phyloP scores from a whole-genome alignment of 2,888 invertebrate species.

The Drosophila cognata region DNA sequence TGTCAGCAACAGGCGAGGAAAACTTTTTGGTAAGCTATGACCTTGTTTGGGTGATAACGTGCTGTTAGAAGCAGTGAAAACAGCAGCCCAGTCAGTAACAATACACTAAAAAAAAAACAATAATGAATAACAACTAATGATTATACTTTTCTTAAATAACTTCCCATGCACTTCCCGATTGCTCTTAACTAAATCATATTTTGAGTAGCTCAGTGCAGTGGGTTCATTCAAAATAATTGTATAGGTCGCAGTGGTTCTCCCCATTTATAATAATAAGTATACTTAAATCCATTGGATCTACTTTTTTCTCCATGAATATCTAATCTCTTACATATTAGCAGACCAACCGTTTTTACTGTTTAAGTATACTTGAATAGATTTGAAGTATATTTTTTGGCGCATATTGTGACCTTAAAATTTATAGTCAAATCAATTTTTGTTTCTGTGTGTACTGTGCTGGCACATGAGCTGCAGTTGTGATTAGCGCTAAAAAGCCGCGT shows the following conservation, averaged over 20 bases:
- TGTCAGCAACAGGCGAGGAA: slow-evolving; percentile 52
- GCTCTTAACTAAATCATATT: background rate
- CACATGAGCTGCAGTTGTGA: slow-evolving; percentile 64
- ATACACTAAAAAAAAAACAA: background rate
- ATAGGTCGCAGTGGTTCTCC: no score
- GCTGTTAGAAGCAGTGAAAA: background rate
- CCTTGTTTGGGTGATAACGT: slow-evolving; percentile 57
- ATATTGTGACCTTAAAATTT: background rate
- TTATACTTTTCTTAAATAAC: background rate
- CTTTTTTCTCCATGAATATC: background rate
- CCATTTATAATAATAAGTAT: background rate
- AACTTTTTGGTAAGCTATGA: slow-evolving; percentile 57
- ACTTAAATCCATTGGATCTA: background rate
- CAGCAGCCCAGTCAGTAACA: background rate
- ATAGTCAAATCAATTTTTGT: background rate
- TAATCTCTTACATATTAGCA: background rate
- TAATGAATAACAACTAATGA: background rate
- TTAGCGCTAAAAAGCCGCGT: slow-evolving; percentile 60
- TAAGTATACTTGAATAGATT: background rate
- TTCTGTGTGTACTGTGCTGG: slow-evolving; percentile 3
- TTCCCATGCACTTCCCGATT: background rate
- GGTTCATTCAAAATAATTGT: background rate
- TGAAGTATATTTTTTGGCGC: background rate
- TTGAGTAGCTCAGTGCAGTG: background rate
- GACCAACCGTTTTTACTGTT: background rate